Base-by-base conservation (phyloP, 2,888 invertebrate species). In the Phortica magna region DNA sequence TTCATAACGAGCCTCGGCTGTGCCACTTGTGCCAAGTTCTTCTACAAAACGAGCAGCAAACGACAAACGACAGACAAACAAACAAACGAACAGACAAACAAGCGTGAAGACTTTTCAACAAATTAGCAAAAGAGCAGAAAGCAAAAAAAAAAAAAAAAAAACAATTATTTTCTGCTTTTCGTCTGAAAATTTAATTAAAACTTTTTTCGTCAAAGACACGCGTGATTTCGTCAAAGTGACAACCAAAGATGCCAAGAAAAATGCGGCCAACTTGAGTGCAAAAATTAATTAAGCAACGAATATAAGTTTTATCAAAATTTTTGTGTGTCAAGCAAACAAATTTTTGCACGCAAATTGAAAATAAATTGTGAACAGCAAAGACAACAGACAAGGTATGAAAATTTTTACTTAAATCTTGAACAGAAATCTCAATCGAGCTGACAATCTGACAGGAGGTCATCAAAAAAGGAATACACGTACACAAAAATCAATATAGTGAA, bases 131-230 rank as follows among this genome's bases (percentile, higher is more conserved):
- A 4, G 31, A 31, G 5, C 31, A 31, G 17, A 14, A 1, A 41
- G 39, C 7, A 14, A 53, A 74, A 57, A 71, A 76, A 67, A 41
- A 41, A 9, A 14, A 53, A 74, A 57, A 71, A 76, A 67, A 68
- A 53, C 19, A 75, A 78, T 77, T 76, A 68, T 71, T 78, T 75
- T 19, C 12, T 68, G 48, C 41, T 19, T 61, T 7, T 48, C 7
- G 48, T 48, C 9, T 48, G 48, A 12, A 14, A 9, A 48, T 48
- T 48, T 48, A 48, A 48, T 48, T 9, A 48, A 48, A 48, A 48
- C 48, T 48, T 48, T 48, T 14, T 12, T 48, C 31, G 31, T 31
- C 31, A 31, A 31, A 31, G 31, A 31, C 31, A 31, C 31, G 31
- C 31, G 31, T 31, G 31, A 31, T 31, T 31, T 31, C 31, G 31